These are phyloP conservation scores for Neopipo cinnamomea DNA, from an alignment of 2,113 vertebrate species.

Conservation along the genomic window DNA sequence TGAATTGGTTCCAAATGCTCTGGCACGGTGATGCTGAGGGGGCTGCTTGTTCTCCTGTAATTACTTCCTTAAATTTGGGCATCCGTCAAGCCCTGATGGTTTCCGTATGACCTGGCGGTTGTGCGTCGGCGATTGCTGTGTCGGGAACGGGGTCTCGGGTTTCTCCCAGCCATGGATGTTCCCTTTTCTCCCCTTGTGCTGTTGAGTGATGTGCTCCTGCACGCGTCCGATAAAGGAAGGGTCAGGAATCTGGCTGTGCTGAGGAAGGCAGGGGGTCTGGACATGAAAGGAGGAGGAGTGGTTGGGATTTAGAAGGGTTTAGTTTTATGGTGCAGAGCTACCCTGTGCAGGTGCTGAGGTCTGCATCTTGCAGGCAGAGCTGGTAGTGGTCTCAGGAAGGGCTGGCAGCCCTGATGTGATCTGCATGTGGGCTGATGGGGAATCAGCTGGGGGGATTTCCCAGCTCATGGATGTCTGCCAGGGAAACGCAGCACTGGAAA, in stretches of 20 bases:
- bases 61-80: constrained; percentile 66
- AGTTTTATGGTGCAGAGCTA: neutral
- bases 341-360: neutral
- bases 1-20: constrained; percentile 69
- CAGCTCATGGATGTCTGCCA: neutral
- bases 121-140: neutral
- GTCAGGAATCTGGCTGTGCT: neutral
- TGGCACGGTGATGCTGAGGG: constrained; percentile 5
- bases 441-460: neutral
- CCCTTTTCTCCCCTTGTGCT: neutral
- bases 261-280: neutral
- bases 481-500: neutral
- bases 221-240: rapidly evolving
- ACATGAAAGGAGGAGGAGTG: neutral
- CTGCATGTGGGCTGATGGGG: neutral
- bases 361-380: neutral
- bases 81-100: constrained; percentile 33
- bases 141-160: neutral
- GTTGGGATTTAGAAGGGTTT: neutral
- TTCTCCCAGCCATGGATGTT: neutral
- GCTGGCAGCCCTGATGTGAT: neutral
- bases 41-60: constrained; percentile 58
- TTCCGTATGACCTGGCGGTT: constrained; percentile 29
- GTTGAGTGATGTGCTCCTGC: neutral
- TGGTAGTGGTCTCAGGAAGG: neutral